A percentile compares a stretch with the other conserved stretches of the same genome.
These are phyloP conservation scores for Pachyramphus minor DNA, from an alignment of 2,113 vertebrate species.

Conservation along the genomic window DNA sequence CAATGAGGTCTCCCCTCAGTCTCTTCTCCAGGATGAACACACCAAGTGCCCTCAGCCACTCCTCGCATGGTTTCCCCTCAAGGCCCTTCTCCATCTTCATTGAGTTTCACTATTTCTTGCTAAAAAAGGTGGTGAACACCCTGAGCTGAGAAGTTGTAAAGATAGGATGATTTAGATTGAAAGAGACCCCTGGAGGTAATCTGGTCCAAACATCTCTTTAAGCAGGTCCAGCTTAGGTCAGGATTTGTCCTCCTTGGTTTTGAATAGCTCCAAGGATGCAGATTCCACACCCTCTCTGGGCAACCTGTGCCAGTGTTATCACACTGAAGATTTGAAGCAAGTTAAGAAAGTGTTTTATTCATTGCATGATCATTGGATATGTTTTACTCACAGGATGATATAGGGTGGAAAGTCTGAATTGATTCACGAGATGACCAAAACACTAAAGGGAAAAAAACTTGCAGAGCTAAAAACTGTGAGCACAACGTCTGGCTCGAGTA, in stretches of 20 bases:
- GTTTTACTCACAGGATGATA: background rate
- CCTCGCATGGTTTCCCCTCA: background rate
- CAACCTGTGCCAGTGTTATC: background rate
- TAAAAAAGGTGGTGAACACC: background rate
- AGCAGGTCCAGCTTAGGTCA: background rate
- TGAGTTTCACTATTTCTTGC: background rate
- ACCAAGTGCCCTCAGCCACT: background rate
- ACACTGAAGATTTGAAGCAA: background rate
- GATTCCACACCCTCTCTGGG: background rate
- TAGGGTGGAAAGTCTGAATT: background rate
- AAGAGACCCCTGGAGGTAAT: background rate
- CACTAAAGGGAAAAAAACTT: background rate
- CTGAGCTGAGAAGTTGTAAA: background rate
- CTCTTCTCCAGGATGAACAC: background rate
- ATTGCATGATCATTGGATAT: background rate
- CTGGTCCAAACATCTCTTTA: background rate
- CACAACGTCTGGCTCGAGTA: background rate
- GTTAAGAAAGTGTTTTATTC: background rate
- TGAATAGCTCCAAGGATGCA: background rate
- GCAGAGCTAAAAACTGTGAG: background rate
- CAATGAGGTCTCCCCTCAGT: background rate
- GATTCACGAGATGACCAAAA: background rate
- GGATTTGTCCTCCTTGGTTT: background rate
- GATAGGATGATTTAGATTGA: background rate
- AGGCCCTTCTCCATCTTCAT: background rate